phyloP scores from a whole-genome alignment of 2,797 vertebrate species.

The Phaenicophaeus curvirostris region DNA sequence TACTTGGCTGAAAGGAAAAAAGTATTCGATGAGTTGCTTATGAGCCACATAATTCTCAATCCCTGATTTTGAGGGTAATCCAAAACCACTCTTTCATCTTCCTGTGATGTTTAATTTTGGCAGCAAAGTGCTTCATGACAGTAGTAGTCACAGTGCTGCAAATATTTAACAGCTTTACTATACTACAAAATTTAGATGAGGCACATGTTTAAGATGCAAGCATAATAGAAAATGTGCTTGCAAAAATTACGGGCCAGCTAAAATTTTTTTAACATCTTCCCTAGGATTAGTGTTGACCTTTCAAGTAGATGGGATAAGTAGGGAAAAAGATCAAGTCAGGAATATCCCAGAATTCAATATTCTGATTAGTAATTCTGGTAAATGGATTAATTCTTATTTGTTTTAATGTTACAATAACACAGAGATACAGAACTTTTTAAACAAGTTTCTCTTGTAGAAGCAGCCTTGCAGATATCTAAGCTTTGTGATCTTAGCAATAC shows the following conservation, averaged over 20 bases:
- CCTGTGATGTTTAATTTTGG: neutral
- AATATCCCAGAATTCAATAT: neutral
- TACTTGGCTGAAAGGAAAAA: neutral
- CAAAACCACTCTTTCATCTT: neutral
- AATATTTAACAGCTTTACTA: neutral
- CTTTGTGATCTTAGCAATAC: neutral
- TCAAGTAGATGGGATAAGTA: neutral
- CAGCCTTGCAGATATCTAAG: neutral
- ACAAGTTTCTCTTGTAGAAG: neutral
- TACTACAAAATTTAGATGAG: neutral
- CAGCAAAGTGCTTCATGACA: neutral
- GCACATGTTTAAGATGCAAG: neutral
- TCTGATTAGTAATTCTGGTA: neutral
- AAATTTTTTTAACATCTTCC: neutral
- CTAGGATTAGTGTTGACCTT: neutral
- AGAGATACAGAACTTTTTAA: neutral
- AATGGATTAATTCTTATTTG: neutral
- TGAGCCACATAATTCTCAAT: neutral
- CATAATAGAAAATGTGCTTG: neutral
- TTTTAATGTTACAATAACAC: neutral
- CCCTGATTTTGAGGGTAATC: neutral
- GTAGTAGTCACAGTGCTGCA: neutral
- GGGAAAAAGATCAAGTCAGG: neutral
- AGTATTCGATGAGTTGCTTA: neutral
- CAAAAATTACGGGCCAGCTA: neutral